Conservation (phyloP, 1,140 invertebrate genomes). For the Plutomurus gul region DNA sequence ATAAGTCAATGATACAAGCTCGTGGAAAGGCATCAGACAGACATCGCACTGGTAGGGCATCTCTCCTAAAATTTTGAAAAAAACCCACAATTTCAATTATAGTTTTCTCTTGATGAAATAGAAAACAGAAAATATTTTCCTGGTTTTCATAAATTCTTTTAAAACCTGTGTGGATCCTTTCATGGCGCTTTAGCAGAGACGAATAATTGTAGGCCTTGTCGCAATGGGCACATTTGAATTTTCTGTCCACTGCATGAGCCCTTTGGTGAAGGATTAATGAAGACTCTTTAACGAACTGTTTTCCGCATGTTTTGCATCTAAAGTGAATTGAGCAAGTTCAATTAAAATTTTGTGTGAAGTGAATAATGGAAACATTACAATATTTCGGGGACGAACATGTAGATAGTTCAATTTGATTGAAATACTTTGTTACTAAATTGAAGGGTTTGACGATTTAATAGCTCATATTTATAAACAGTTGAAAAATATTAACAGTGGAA, state of each 20-base stretch:
- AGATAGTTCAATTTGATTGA: no score
- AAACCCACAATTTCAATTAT: no score
- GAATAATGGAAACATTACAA: neutral
- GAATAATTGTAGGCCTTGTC: conserved; percentile 52
- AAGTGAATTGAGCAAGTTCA: neutral
- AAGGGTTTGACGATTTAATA: no score
- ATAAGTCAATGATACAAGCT: conserved; percentile 51
- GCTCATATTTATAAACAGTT: no score
- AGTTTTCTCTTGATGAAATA: no score
- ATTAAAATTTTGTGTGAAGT: neutral
- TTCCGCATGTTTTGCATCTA: conserved; percentile 47
- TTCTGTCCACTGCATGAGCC: conserved; percentile 46
- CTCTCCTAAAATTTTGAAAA: no score
- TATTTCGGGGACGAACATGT: no score
- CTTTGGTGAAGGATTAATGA: conserved; percentile 47
- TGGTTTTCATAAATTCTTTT: neutral
- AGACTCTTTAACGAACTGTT: conserved; percentile 50
- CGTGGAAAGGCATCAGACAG: conserved; percentile 47
- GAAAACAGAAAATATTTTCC: neutral
- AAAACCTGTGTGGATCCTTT: conserved; percentile 51
- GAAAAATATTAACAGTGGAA: no score
- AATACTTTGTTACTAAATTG: no score
- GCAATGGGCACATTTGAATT: conserved; percentile 47
- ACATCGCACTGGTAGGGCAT: conserved; percentile 48
- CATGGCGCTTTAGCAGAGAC: conserved; percentile 49